These are phyloP conservation scores for Micropoecilia bifurca DNA, from an alignment of 2,797 vertebrate genomes.

Conservation along the genomic window DNA sequence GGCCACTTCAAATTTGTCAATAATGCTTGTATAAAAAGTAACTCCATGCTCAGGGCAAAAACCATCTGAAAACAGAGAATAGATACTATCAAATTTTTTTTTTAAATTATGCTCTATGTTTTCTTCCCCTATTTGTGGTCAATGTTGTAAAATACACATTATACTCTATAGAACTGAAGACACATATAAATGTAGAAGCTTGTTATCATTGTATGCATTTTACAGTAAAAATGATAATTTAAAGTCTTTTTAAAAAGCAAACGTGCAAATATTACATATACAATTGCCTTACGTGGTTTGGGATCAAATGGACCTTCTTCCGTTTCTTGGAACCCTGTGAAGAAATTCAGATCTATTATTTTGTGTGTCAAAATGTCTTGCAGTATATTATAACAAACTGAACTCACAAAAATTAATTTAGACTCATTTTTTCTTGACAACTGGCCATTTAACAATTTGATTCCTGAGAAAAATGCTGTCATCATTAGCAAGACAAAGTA, in stretches of 20 bases:
- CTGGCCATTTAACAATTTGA: neutral
- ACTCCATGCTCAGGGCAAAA: conserved; percentile 89
- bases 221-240: neutral
- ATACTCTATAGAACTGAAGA: neutral
- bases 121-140: neutral
- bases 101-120: neutral
- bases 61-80: conserved; percentile 79
- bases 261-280: neutral
- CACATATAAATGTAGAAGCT: neutral
- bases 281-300: conserved; percentile 79
- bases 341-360: conserved; percentile 29
- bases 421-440: neutral
- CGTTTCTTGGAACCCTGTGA: conserved; percentile 77
- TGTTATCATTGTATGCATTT: neutral
- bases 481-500: neutral
- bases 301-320: conserved; percentile 65
- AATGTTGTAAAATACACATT: neutral
- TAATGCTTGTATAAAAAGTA: conserved; percentile 91
- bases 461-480: neutral
- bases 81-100: neutral
- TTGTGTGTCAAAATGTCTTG: neutral
- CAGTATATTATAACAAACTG: neutral
- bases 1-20: conserved; percentile 92
- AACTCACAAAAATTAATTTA: neutral
- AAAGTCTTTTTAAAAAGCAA: neutral